phyloP scores from a whole-genome alignment of 2,888 invertebrate genomes.

The Lypha dubia region DNA sequence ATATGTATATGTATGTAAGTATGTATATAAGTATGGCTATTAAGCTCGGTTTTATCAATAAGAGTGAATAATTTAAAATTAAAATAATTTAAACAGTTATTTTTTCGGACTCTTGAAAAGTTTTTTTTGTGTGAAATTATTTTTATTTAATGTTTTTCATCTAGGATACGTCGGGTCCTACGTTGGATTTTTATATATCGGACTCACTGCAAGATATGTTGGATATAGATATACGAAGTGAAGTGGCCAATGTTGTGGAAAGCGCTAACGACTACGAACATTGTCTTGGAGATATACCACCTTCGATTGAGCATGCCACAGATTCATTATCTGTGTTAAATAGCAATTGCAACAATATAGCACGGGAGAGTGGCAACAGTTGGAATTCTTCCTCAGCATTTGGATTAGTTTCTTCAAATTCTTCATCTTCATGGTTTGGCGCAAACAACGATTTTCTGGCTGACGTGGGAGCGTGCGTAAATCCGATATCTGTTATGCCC shows the following conservation, averaged over 20 bases:
- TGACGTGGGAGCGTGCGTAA: conserved; percentile 89
- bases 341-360: conserved; percentile 71
- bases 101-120: no score
- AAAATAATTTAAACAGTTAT: no score
- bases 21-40: no score
- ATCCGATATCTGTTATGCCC: conserved; percentile 95
- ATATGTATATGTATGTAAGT: no score
- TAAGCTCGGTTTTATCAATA: no score
- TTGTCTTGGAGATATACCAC: conserved; percentile 80
- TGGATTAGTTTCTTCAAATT: conserved; percentile 74
- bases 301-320: conserved; percentile 82
- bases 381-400: conserved; percentile 54
- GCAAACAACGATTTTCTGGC: conserved; percentile 86
- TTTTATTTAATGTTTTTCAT: conserved; percentile 2
- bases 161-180: conserved; percentile 85
- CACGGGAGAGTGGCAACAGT: conserved; percentile 71
- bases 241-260: conserved; percentile 91
- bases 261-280: conserved; percentile 88
- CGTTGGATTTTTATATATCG: conserved; percentile 87
- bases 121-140: no score
- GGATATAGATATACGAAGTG: conserved; percentile 94
- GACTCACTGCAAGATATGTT: conserved; percentile 94
- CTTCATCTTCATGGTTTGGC: conserved; percentile 77
- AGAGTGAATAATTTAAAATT: no score
- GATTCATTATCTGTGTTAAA: conserved; percentile 80